Evolutionary conservation across 2,113 vertebrate genomes (phyloP).

Genomic region (Fregata magnificens): DNA sequence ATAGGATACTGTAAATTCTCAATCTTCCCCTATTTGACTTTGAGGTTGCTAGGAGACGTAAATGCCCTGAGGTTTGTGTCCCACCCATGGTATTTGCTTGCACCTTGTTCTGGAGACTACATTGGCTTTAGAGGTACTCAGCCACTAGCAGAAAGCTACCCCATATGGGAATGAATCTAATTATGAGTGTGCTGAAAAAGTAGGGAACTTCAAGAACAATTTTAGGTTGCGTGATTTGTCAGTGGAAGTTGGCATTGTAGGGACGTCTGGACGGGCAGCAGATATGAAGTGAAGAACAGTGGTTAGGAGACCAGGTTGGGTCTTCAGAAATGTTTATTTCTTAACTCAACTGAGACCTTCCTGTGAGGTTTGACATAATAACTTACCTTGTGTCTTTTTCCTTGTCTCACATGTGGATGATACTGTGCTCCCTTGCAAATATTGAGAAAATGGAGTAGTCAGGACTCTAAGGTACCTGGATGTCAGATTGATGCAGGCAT

Average conservation of each 20-base stretch:
- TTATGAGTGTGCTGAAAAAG: not conserved
- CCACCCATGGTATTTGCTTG: not conserved
- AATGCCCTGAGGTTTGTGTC: not conserved
- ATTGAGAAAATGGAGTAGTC: not conserved
- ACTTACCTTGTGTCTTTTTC: not conserved
- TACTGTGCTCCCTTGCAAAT: not conserved
- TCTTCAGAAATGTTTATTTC: not conserved
- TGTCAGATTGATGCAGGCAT: not conserved
- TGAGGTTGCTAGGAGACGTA: not conserved
- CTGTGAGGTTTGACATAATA: not conserved
- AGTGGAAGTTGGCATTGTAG: not conserved
- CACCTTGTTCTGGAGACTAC: not conserved
- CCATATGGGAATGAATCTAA: not conserved
- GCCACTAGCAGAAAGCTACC: not conserved
- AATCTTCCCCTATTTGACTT: not conserved
- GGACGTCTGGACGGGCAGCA: not conserved
- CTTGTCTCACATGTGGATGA: not conserved
- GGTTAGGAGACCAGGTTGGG: fast-evolving
- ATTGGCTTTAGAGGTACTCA: not conserved
- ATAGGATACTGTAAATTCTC: not conserved
- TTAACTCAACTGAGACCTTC: not conserved
- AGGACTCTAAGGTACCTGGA: not conserved
- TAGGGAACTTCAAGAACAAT: not conserved
- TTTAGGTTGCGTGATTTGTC: not conserved
- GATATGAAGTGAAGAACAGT: not conserved